A percentile compares a stretch with the other conserved stretches of the same genome.
phyloP scores from a whole-genome alignment of 2,797 vertebrate genomes.

The Enteromius mattozi region DNA sequence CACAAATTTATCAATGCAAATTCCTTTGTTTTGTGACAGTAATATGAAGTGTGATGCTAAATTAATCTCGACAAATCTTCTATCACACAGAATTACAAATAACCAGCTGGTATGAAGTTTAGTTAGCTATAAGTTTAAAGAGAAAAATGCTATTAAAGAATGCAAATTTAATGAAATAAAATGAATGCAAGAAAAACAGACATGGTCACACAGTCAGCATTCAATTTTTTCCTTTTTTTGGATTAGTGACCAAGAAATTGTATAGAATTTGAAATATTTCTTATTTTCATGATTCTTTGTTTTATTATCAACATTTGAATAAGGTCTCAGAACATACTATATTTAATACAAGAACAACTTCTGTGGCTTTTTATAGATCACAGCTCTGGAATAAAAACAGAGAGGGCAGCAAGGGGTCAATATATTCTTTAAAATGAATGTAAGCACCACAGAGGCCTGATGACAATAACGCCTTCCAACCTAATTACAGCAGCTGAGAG shows the following conservation, averaged over 20 bases:
- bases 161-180: not conserved
- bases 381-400: not conserved
- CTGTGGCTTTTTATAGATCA: not conserved
- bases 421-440: not conserved
- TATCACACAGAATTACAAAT: not conserved
- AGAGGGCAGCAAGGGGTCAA: slow-evolving; percentile 13
- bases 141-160: not conserved
- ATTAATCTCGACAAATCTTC: not conserved
- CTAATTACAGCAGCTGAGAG: slow-evolving; percentile 5
- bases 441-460: not conserved
- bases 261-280: no score
- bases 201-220: not conserved
- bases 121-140: not conserved
- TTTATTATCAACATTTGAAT: not conserved
- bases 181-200: not conserved
- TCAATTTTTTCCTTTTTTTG: not conserved
- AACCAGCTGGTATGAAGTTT: slow-evolving; percentile 4
- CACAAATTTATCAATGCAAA: slow-evolving; percentile 19
- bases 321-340: not conserved
- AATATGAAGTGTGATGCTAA: not conserved
- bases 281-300: not conserved
- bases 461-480: not conserved
- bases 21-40: not conserved
- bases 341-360: slow-evolving; percentile 8
- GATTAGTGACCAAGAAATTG: not conserved